phyloP scores from a whole-genome alignment of 2,113 vertebrate genomes.

The Neopipo cinnamomea region DNA sequence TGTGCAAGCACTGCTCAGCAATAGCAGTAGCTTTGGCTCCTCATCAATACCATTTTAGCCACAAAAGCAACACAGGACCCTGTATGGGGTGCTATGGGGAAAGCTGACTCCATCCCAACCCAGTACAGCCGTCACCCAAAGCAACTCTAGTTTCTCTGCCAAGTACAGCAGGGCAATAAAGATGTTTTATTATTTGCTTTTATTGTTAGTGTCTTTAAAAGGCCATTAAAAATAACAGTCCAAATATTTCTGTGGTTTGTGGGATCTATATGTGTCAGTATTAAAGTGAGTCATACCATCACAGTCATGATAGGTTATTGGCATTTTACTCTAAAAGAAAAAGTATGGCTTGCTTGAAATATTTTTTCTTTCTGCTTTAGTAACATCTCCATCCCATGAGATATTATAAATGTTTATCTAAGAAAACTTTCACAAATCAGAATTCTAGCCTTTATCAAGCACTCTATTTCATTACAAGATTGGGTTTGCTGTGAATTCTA shows the following conservation, averaged over 20 bases:
- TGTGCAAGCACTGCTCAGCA: background rate
- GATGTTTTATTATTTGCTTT: conserved; percentile 15
- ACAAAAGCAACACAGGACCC: background rate
- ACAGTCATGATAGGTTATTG: background rate
- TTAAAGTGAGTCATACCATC: background rate
- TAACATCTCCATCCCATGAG: background rate
- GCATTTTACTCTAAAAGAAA: background rate
- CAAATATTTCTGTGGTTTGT: conserved; percentile 20
- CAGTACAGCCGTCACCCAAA: background rate
- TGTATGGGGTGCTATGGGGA: accelerated
- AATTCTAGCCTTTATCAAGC: background rate
- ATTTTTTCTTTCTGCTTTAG: background rate
- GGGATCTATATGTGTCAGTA: background rate
- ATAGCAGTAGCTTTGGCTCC: background rate
- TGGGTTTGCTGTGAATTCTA: background rate
- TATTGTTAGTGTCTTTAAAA: conserved; percentile 17
- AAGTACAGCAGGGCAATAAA: background rate
- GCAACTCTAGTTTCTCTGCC: background rate
- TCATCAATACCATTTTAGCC: background rate
- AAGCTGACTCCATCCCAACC: background rate
- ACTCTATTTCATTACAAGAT: background rate
- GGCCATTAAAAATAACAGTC: conserved; percentile 17
- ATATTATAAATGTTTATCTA: background rate
- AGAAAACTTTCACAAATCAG: background rate
- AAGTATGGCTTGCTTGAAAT: background rate